These are phyloP conservation scores for Holotrichia oblita DNA, from an alignment of 1,140 invertebrate species.

Conservation along the genomic window DNA sequence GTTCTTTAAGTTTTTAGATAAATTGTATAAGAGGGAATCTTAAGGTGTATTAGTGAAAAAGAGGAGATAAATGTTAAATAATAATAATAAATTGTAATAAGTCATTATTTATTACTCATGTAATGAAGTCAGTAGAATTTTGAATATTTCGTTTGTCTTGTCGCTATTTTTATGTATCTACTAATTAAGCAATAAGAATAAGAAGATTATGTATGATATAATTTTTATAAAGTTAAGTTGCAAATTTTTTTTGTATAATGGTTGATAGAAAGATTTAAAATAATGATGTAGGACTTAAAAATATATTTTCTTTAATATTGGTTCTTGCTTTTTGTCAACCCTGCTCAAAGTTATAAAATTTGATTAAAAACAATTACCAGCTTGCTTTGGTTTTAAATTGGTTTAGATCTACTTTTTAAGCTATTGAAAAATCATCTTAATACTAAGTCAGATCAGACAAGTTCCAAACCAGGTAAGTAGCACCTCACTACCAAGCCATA, in stretches of 20 bases:
- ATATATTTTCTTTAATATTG: slow-evolving; percentile 3
- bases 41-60: not conserved
- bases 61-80: not conserved
- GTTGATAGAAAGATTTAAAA: not conserved
- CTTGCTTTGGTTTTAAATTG: too few species aligned
- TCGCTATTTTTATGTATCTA: not conserved
- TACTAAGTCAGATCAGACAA: too few species aligned
- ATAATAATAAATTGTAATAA: not conserved
- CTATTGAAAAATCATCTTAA: too few species aligned
- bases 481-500: too few species aligned
- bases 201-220: not conserved
- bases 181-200: not conserved
- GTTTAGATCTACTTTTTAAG: too few species aligned
- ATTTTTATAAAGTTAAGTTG: not conserved
- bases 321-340: not conserved
- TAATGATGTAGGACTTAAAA: not conserved
- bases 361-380: too few species aligned
- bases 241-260: not conserved
- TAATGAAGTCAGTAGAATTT: not conserved
- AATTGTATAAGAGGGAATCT: slow-evolving; percentile 41
- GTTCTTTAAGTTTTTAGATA: slow-evolving; percentile 82
- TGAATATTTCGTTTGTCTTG: not conserved
- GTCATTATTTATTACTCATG: slow-evolving; percentile 4
- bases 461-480: too few species aligned
- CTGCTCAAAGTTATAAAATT: too few species aligned